Percentiles rank a stretch among this genome's conserved stretches.
phyloP scores from a whole-genome alignment of 2,797 vertebrate genomes.

The Chanos chanos region DNA sequence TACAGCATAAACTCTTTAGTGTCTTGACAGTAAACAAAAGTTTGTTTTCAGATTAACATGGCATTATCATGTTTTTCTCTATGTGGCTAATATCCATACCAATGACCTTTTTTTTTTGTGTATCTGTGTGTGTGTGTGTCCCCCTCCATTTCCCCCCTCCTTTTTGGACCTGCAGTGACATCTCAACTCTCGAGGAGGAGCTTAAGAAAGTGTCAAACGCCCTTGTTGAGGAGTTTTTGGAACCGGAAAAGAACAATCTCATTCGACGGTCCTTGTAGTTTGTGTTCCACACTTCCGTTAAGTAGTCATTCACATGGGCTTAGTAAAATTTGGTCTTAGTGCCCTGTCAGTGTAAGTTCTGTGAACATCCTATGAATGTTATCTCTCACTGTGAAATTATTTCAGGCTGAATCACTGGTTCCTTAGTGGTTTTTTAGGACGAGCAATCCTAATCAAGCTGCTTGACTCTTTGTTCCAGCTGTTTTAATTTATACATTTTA shows the following conservation, averaged over 20 bases:
- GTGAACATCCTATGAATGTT: constrained; percentile 24
- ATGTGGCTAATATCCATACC: too few relatives aligned
- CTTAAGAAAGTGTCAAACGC: constrained; percentile 71
- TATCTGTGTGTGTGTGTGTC: constrained; percentile 2
- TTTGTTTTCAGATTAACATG: too few relatives aligned
- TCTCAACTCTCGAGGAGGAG: constrained; percentile 73
- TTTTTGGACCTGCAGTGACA: constrained; percentile 66
- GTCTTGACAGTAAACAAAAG: too few relatives aligned
- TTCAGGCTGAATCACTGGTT: neutral
- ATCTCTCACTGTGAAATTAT: constrained; percentile 10
- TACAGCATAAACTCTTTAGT: too few relatives aligned
- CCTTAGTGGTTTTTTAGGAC: neutral
- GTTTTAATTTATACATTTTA: neutral
- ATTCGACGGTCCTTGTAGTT: constrained; percentile 71
- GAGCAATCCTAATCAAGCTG: too few relatives aligned
- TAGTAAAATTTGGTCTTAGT: constrained; percentile 13
- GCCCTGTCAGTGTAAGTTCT: neutral
- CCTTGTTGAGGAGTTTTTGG: constrained; percentile 83
- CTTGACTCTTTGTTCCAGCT: too few relatives aligned
- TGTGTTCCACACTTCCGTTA: neutral
- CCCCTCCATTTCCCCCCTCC: neutral
- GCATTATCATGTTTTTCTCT: too few relatives aligned
- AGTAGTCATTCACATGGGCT: neutral
- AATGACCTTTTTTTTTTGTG: too few relatives aligned
- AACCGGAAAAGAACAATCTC: constrained; percentile 86